Conservation (phyloP, 2,113 vertebrate genomes). For the Myodes glareolus region DNA sequence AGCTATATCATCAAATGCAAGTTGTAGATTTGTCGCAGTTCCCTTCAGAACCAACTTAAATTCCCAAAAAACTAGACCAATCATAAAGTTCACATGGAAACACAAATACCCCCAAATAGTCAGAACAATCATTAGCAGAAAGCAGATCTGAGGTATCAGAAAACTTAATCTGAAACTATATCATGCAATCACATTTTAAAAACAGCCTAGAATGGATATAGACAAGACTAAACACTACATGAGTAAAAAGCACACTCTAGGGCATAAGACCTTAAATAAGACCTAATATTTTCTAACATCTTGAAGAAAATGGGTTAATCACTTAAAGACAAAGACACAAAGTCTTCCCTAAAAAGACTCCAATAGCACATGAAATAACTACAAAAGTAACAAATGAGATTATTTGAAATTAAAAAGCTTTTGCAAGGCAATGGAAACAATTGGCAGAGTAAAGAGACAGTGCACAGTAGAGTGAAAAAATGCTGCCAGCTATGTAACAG, state of each 20-base stretch:
- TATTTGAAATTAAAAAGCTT: not conserved
- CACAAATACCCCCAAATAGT: not conserved
- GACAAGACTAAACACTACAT: not conserved
- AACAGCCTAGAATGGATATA: not conserved
- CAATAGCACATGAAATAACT: not conserved
- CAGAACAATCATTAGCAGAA: not conserved
- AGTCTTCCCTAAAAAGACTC: not conserved
- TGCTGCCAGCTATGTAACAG: not conserved
- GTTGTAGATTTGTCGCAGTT: not conserved
- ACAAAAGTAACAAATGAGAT: not conserved
- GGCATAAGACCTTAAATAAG: not conserved
- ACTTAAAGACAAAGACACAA: not conserved
- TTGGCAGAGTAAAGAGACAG: not conserved
- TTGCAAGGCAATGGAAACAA: not conserved
- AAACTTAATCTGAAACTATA: not conserved
- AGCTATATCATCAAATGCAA: not conserved
- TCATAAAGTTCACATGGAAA: not conserved
- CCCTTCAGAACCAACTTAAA: not conserved
- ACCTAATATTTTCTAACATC: not conserved
- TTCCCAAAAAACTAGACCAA: not conserved
- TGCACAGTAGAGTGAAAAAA: not conserved
- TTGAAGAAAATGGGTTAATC: not conserved
- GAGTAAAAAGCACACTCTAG: not conserved
- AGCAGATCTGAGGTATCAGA: not conserved
- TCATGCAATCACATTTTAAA: not conserved